Evolutionary conservation across 2,113 vertebrate genomes (phyloP).

Genomic region (Entomyzon cyanotis): DNA sequence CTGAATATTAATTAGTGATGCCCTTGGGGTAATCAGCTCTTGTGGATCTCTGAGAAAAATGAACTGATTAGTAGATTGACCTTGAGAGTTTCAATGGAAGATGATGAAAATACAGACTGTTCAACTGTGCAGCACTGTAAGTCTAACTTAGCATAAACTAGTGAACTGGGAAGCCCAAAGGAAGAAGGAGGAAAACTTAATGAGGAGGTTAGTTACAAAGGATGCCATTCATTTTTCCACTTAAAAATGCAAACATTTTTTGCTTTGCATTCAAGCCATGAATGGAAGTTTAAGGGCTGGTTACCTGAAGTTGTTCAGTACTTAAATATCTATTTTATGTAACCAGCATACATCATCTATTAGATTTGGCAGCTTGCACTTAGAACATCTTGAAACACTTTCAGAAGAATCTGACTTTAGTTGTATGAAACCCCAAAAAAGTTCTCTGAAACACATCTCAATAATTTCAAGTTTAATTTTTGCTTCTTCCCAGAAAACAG

Average conservation of each 20-base stretch:
- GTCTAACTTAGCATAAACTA: not conserved
- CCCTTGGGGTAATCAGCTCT: slow-evolving; percentile 51
- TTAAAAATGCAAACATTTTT: not conserved
- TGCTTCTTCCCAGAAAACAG: not conserved
- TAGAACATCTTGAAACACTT: not conserved
- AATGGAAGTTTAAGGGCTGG: not conserved
- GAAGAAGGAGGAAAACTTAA: not conserved
- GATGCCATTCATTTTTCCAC: not conserved
- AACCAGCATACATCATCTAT: not conserved
- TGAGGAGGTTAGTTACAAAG: not conserved
- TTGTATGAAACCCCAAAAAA: not conserved
- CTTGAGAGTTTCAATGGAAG: slow-evolving; percentile 36
- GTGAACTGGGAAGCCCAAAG: not conserved
- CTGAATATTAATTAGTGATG: slow-evolving; percentile 61
- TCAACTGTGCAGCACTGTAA: not conserved
- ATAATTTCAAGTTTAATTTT: not conserved
- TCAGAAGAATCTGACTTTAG: not conserved
- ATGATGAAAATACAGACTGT: slow-evolving; percentile 27
- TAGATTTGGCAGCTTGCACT: not conserved
- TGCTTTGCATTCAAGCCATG: not conserved
- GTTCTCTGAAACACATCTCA: not conserved
- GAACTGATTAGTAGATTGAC: slow-evolving; percentile 64
- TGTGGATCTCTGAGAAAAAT: slow-evolving; percentile 48
- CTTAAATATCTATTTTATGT: not conserved
- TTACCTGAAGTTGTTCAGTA: not conserved